phyloP scores from a whole-genome alignment of 2,113 vertebrate genomes.

The Lamprotornis superbus region DNA sequence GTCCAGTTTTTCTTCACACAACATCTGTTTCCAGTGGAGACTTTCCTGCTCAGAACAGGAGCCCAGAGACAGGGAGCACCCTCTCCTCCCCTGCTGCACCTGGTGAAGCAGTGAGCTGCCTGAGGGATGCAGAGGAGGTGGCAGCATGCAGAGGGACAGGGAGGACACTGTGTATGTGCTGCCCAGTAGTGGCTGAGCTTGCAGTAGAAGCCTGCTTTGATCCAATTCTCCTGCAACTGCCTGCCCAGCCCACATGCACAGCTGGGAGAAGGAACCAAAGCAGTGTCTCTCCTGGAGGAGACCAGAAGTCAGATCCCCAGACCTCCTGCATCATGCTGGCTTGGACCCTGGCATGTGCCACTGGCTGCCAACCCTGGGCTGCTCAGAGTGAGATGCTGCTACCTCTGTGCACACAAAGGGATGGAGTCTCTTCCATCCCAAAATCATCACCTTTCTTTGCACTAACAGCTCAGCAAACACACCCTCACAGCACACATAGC shows the following conservation, averaged over 20 bases:
- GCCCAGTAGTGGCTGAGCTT: neutral
- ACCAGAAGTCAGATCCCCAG: neutral
- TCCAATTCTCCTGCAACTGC: neutral
- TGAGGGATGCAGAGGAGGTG: neutral
- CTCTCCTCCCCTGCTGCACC: neutral
- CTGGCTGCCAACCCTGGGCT: rapidly evolving
- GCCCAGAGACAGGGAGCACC: neutral
- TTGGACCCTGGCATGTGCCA: neutral
- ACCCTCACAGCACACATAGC: neutral
- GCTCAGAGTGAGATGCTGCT: neutral
- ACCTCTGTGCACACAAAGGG: neutral
- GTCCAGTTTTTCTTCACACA: neutral
- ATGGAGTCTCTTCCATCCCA: neutral
- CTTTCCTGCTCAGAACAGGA: neutral
- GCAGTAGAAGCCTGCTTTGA: neutral
- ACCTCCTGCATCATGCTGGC: neutral
- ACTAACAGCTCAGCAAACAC: neutral
- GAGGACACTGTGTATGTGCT: rapidly evolving
- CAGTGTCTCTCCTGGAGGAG: neutral
- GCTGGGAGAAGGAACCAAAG: neutral
- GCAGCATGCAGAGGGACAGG: rapidly evolving
- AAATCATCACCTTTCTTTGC: neutral
- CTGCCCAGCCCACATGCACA: neutral
- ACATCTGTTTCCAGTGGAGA: neutral
- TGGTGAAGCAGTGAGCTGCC: neutral